These are phyloP conservation scores for Sturnus vulgaris DNA, from an alignment of 2,113 vertebrate species.

Conservation along the genomic window DNA sequence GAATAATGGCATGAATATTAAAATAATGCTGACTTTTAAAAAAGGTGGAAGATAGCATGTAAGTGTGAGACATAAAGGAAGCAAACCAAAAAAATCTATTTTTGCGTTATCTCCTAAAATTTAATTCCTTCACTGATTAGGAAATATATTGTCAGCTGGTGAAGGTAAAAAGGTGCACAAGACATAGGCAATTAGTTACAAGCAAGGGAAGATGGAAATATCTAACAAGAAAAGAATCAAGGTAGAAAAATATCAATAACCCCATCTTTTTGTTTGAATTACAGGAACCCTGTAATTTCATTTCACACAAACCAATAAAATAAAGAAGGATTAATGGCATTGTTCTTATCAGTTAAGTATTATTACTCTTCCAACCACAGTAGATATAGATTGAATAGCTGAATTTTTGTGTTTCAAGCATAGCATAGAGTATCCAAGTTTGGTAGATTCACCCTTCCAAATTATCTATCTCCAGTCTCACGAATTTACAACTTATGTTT, in stretches of 20 bases:
- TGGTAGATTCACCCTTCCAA: background rate
- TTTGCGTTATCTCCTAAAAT: background rate
- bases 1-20: background rate
- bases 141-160: background rate
- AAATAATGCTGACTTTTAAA: background rate
- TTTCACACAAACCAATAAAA: background rate
- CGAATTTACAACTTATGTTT: background rate
- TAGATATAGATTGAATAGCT: background rate
- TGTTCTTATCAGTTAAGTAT: background rate
- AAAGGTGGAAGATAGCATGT: background rate
- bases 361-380: background rate
- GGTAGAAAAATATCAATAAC: background rate
- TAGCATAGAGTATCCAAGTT: background rate
- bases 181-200: background rate
- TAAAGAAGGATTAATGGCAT: background rate
- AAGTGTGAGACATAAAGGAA: background rate
- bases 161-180: background rate
- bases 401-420: background rate
- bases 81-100: background rate
- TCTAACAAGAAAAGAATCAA: background rate
- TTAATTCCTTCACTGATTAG: background rate
- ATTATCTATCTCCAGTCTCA: background rate
- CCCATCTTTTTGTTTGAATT: background rate
- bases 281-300: background rate
- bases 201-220: background rate